Base-by-base conservation (phyloP, 2,797 vertebrate species). In the Eleutherodactylus coqui region DNA sequence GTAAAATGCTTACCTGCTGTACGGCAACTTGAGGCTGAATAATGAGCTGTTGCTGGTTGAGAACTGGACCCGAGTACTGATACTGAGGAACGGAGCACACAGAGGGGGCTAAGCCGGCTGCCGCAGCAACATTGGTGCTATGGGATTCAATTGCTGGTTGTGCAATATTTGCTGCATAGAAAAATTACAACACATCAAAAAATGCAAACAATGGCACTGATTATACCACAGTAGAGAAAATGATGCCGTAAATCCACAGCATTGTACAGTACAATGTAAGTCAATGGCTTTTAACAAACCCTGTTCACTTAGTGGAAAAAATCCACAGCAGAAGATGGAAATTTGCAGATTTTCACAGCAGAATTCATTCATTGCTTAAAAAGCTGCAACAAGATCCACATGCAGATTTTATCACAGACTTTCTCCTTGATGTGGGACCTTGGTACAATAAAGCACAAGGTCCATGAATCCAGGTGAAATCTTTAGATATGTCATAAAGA, bases 1-100 rank as follows among this genome's bases (percentile, higher is more conserved):
- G 38, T 16, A 38, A 19, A 69, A 32, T 5, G 62, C 90, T 4
- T 82, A 99, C 97, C 96, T 99, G 98, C 92, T 99, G 98, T 97
- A 99, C 97, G 87, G 97, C 87, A 80, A 98, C 97, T 91, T 97
- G 98, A 0, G 97, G 97, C 93, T 99, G 97, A 14, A 96, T 94
- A 41, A 95, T 95, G 77, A 98, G 96, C 90, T 99, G 98, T 62
- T 99, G 97, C 89, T 98, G 98, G 80, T 99, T 99, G 89, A 97
- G 96, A 27, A 99, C 98, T 3, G 96, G 95, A 0, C 97, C 94
- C 47, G 97, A 96, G 0, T 99, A 99, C 80, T 99, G 98, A 93
- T 99, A 99, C 86, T 97, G 97, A 2, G 97, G 96, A 79, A 98
- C 96, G 43, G 96, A 93, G 24, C 97, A 96, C 86, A 98, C 96